Base-by-base conservation (phyloP, 2,888 invertebrate species). In the Trachelus iudaicus region DNA sequence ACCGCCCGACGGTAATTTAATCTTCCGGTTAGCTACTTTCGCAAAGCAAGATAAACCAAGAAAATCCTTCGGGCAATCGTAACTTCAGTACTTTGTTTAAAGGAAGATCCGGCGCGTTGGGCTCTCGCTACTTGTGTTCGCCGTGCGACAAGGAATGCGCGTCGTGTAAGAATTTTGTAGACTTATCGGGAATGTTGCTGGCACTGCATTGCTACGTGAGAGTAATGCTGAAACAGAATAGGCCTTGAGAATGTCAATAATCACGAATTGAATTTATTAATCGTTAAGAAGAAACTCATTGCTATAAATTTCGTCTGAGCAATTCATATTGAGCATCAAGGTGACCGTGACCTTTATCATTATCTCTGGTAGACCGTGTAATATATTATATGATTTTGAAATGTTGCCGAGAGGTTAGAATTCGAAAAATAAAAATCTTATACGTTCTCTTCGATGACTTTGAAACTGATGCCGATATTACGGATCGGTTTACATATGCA, bases 101-200 rank as follows among this genome's bases (percentile, higher is more conserved):
- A 56, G 56, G 56, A 56, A 23, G 23, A 23, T 56, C 6, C 23
- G 56, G 23, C 56, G 56, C 23, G 56, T 56, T 56, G 23, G 23
- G 9, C 23, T 23, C 2, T 56, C 56, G 56, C 56, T 56, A 56
- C 23, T 23, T 56, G 6, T 56, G 6, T 56, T 23, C 23, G 56
- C 9, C 56, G 9, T 1, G 23, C 23, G 56, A 23, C 56, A 9
- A 15, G 15, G 40, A 40, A 56, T 9, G 56, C 56, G 56, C 56
- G 56, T 3, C 73, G 30, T 9, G 35, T 34, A 23, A 30, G 34
- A 13, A 33, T 15, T 56, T 34, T 31, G 40, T 68, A 34, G 56
- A 73, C 69, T 23, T 34, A 69, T 68, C 73, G 56, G 69, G 56
- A 77, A 77, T 74, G 69, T 76, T 68, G 77, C 77, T 69, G 74